Conservation (phyloP, 1,140 invertebrate genomes). For the Zaprionus capensis region DNA sequence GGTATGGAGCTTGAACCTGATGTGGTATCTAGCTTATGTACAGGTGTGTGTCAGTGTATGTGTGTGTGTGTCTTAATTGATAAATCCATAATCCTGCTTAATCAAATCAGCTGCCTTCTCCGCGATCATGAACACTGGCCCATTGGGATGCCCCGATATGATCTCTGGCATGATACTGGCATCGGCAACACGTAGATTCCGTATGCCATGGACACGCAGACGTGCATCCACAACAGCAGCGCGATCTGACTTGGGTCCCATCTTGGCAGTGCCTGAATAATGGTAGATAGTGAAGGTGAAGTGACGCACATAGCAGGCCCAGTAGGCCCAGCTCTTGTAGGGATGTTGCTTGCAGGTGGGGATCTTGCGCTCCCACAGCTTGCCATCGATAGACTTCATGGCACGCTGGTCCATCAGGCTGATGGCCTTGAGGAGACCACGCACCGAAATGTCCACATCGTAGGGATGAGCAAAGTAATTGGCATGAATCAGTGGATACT, state of each 20-base stretch:
- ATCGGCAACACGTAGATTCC: conserved; percentile 90
- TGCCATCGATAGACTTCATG: conserved; percentile 86
- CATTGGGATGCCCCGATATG: conserved; percentile 88
- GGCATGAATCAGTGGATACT: conserved; percentile 92
- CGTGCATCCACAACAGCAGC: conserved; percentile 90
- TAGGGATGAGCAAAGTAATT: conserved; percentile 89
- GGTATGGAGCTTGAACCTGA: conserved; percentile 51
- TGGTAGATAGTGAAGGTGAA: conserved; percentile 91
- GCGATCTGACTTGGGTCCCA: conserved; percentile 89
- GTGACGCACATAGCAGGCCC: conserved; percentile 88
- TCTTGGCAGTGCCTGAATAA: conserved; percentile 92
- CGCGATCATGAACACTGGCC: conserved; percentile 89
- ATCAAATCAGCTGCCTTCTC: conserved; percentile 89
- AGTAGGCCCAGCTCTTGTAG: conserved; percentile 89
- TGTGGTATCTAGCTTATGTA: conserved; percentile 41
- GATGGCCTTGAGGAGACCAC: conserved; percentile 87
- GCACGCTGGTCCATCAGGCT: conserved; percentile 86
- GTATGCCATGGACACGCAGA: conserved; percentile 88
- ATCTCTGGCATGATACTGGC: conserved; percentile 89
- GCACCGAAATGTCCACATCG: conserved; percentile 87
- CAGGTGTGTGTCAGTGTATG: not conserved
- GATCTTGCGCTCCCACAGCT: conserved; percentile 87
- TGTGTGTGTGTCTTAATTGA: conserved; percentile 62
- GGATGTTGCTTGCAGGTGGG: conserved; percentile 87
- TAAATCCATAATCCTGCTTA: conserved; percentile 85